Percentiles rank a stretch among this genome's conserved stretches.
Evolutionary conservation across 2,113 vertebrate genomes (phyloP).

Genomic region (Gadus chalcogrammus): DNA sequence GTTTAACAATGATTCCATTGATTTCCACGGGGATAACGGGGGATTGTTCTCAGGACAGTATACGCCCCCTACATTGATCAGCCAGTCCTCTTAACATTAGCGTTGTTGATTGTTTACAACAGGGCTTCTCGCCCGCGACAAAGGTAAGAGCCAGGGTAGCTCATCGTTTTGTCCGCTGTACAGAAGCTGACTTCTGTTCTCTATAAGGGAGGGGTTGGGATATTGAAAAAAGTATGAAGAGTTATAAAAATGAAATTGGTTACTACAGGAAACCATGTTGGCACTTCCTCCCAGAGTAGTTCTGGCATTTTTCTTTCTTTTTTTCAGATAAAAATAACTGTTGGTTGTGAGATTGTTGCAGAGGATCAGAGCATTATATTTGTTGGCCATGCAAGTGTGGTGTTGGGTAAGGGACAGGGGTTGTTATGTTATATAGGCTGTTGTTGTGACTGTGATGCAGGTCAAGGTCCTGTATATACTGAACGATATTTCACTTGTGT

Average conservation of each 20-base stretch:
- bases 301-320: background rate
- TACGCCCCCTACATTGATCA: conserved; percentile 28
- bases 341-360: no score
- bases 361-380: conserved; percentile 30
- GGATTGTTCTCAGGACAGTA: conserved; percentile 41
- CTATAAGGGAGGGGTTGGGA: conserved; percentile 3
- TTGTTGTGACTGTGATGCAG: background rate
- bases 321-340: conserved; percentile 1
- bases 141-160: conserved; percentile 37
- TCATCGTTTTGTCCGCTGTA: conserved; percentile 2
- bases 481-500: conserved; percentile 22
- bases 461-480: conserved; percentile 14
- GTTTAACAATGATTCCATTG: conserved; percentile 2
- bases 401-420: background rate
- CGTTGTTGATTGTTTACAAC: conserved; percentile 51
- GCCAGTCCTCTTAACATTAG: conserved; percentile 38
- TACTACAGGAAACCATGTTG: conserved; percentile 8
- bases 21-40: conserved; percentile 28
- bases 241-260: background rate
- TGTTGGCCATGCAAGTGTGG: background rate
- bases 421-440: background rate
- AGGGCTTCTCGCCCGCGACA: conserved; percentile 35
- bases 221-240: background rate
- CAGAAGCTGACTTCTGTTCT: conserved; percentile 19
- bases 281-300: conserved; percentile 40